Evolutionary conservation across 1,140 invertebrate species (phyloP).

Genomic region (Eueides isabella): DNA sequence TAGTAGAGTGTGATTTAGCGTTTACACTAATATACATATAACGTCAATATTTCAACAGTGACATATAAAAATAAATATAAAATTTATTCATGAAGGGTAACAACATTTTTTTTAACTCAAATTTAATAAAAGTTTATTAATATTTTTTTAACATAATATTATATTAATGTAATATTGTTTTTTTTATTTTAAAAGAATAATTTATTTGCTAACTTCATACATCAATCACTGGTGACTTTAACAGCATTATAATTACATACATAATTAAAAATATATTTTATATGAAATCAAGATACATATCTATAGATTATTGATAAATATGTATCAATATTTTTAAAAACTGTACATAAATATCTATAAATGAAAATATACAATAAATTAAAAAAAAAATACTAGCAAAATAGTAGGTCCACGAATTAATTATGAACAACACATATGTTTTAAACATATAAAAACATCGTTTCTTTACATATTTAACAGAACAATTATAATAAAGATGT

Average conservation of each 20-base stretch:
- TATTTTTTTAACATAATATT: not conserved
- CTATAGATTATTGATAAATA: not conserved
- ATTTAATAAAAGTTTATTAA: slow-evolving; percentile 11
- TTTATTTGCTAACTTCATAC: not conserved
- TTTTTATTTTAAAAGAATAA: not conserved
- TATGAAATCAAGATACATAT: not conserved
- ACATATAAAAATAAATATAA: slow-evolving; percentile 21
- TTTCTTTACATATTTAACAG: not conserved
- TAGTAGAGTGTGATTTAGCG: slow-evolving; percentile 22
- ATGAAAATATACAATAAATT: not conserved
- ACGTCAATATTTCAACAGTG: slow-evolving; percentile 25
- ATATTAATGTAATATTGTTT: not conserved
- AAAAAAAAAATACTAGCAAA: slow-evolving; percentile 10
- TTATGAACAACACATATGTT: not conserved
- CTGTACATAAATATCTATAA: not conserved
- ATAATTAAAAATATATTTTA: no score
- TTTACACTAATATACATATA: slow-evolving; percentile 30
- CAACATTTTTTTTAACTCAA: slow-evolving; percentile 27
- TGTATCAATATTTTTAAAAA: not conserved
- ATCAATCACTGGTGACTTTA: not conserved
- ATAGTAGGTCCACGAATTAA: not conserved
- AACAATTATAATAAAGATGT: slow-evolving; percentile 1
- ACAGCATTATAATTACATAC: not conserved
- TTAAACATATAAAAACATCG: slow-evolving; percentile 4
- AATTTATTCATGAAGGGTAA: slow-evolving; percentile 26